Evolutionary conservation across 2,113 vertebrate species (phyloP).

Genomic region (Cacatua alba): DNA sequence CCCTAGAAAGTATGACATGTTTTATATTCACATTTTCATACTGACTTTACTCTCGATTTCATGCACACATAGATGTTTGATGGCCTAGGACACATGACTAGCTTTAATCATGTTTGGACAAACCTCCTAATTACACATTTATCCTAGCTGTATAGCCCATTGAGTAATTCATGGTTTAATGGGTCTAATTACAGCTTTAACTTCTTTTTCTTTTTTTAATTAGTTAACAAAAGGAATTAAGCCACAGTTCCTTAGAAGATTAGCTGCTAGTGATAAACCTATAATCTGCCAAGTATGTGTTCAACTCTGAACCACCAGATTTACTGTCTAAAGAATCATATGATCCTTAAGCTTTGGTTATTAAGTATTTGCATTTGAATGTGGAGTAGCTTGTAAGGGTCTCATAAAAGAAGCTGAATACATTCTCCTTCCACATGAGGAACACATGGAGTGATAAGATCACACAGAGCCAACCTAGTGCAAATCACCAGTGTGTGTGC

Average conservation of each 20-base stretch:
- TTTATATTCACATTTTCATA: neutral
- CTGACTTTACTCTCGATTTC: neutral
- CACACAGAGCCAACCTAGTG: neutral
- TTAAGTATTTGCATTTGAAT: constrained; percentile 35
- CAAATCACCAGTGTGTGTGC: neutral
- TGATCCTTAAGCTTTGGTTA: constrained; percentile 41
- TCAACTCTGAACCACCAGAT: constrained; percentile 31
- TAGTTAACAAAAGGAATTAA: constrained; percentile 61
- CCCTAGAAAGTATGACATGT: neutral
- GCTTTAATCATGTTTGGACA: constrained; percentile 42
- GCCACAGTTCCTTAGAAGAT: constrained; percentile 35
- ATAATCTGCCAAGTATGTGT: constrained; percentile 63
- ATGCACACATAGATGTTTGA: neutral
- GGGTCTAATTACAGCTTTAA: constrained; percentile 34
- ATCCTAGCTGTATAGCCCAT: neutral
- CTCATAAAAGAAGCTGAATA: neutral
- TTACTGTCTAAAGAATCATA: constrained; percentile 36
- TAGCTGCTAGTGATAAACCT: constrained; percentile 40
- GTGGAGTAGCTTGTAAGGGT: neutral
- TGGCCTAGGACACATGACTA: neutral
- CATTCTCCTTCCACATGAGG: neutral
- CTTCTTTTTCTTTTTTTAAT: constrained; percentile 24
- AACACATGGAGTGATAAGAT: neutral
- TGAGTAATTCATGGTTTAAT: constrained; percentile 30
- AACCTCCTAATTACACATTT: constrained; percentile 24